These are phyloP conservation scores for Acanthococcus lagerstroemiae DNA, from an alignment of 2,888 invertebrate species.

Conservation along the genomic window DNA sequence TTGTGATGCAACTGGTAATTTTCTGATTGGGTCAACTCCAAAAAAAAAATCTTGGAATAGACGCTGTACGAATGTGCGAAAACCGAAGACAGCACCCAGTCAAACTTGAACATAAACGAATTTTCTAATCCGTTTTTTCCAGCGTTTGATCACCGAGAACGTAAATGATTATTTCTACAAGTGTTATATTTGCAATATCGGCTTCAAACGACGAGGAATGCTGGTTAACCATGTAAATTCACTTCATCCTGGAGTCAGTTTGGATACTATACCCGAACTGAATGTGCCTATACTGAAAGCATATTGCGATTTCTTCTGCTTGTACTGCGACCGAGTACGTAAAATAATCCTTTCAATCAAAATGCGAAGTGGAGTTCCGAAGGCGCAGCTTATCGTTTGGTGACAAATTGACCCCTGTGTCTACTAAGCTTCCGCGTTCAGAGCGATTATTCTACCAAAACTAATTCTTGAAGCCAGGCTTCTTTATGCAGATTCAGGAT, in stretches of 20 bases:
- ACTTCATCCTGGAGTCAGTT: constrained; percentile 55
- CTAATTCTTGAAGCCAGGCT: no score
- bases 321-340: constrained; percentile 64
- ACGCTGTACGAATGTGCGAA: no score
- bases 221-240: constrained; percentile 75
- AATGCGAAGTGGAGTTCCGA: no score
- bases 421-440: no score
- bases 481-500: no score
- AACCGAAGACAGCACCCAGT: no score
- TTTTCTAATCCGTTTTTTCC: background rate
- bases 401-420: no score
- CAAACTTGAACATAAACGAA: background rate
- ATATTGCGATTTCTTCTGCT: constrained; percentile 71
- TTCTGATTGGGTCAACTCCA: no score
- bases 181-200: constrained; percentile 62
- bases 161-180: constrained; percentile 49
- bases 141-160: constrained; percentile 26
- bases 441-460: no score
- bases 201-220: constrained; percentile 76
- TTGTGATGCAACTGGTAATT: no score
- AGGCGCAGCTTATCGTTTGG: no score
- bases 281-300: constrained; percentile 67
- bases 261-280: constrained; percentile 59
- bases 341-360: background rate
- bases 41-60: no score